These are phyloP conservation scores for Picathartes gymnocephalus DNA, from an alignment of 2,113 vertebrate species.

Conservation along the genomic window DNA sequence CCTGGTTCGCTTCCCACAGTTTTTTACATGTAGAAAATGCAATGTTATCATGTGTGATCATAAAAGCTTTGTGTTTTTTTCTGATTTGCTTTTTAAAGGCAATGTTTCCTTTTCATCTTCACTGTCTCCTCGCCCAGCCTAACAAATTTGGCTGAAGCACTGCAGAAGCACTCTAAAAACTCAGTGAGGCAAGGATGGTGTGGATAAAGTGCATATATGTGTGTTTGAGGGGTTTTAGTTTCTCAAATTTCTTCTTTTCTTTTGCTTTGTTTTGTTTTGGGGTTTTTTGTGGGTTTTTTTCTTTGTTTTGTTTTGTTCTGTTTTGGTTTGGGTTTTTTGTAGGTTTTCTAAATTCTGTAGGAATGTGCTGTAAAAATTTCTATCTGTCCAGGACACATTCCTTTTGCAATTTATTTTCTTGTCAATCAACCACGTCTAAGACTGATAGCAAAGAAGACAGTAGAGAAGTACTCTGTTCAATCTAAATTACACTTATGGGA, in stretches of 20 bases:
- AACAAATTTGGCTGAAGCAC: neutral
- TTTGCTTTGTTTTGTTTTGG: neutral
- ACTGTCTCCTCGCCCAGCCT: neutral
- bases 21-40: neutral
- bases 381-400: neutral
- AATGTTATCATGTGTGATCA: neutral
- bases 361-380: neutral
- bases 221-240: neutral
- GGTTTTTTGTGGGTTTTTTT: too few relatives aligned
- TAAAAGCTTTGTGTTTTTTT: neutral
- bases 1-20: neutral
- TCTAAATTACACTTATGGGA: neutral
- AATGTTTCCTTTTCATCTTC: neutral
- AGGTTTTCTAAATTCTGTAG: neutral
- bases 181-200: rapidly evolving
- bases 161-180: neutral
- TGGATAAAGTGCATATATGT: neutral
- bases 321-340: neutral
- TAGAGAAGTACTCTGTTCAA: neutral
- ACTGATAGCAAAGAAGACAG: neutral
- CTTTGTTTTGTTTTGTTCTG: neutral
- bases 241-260: neutral
- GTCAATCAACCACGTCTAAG: neutral
- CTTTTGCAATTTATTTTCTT: neutral
- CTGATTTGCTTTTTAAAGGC: neutral